A percentile compares a stretch with the other conserved stretches of the same genome.
phyloP scores from a whole-genome alignment of 2,113 vertebrate genomes.

The Pogona vitticeps region DNA sequence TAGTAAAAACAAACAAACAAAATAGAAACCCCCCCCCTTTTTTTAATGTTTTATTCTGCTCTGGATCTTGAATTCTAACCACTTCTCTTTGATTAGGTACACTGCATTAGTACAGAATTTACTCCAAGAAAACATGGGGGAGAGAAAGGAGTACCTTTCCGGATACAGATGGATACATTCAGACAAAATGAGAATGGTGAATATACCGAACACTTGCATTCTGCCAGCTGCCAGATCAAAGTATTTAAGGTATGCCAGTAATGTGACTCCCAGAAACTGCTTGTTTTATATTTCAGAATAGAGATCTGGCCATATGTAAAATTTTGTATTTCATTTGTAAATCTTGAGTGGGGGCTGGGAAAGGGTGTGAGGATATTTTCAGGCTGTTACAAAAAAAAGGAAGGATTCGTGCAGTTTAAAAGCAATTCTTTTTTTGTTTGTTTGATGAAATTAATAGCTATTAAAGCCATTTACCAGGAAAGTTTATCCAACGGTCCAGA shows the following conservation, averaged over 20 bases:
- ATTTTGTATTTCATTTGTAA: neutral
- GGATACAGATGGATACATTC: slow-evolving; percentile 93
- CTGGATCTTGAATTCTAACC: slow-evolving; percentile 35
- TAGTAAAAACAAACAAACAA: no score
- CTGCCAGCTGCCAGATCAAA: slow-evolving; percentile 96
- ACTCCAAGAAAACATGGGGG: slow-evolving; percentile 94
- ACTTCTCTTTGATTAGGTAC: slow-evolving; percentile 80
- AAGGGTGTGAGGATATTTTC: neutral
- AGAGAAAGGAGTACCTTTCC: slow-evolving; percentile 94
- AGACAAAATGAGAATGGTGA: slow-evolving; percentile 87
- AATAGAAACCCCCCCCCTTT: no score
- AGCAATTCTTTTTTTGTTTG: neutral
- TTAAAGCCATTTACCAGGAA: neutral
- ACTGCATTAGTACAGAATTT: slow-evolving; percentile 97
- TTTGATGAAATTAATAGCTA: neutral
- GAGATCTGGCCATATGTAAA: neutral
- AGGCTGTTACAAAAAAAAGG: neutral
- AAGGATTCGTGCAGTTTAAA: neutral
- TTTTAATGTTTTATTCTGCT: neutral
- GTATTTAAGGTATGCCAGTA: slow-evolving; percentile 90
- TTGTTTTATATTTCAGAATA: neutral
- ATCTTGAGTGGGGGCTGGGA: neutral
- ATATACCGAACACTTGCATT: slow-evolving; percentile 89
- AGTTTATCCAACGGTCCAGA: neutral
- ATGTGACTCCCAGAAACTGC: slow-evolving; percentile 8